A percentile compares a stretch with the other conserved stretches of the same genome.
These are phyloP conservation scores for Chaetodon trifascialis DNA, from an alignment of 2,113 vertebrate genomes.

Conservation along the genomic window DNA sequence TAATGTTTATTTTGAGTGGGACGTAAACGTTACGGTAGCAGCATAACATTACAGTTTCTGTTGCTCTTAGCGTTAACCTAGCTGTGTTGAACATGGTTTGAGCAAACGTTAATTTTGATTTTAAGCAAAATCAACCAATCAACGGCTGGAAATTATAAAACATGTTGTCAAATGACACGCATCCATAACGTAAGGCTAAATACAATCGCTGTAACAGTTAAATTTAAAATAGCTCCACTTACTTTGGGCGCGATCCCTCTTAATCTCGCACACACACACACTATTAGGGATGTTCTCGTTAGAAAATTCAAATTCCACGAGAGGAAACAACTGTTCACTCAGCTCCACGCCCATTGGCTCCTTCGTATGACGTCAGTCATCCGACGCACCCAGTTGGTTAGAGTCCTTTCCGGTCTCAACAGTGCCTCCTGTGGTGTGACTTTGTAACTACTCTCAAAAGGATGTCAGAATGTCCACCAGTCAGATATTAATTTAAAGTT, in stretches of 20 bases:
- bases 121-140: neutral
- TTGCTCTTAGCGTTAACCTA: neutral
- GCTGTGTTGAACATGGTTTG: neutral
- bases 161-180: neutral
- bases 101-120: neutral
- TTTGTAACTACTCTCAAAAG: neutral
- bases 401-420: fast-evolving
- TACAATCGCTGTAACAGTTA: too few species aligned
- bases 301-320: constrained; percentile 76
- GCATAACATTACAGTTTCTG: neutral
- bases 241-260: constrained; percentile 74
- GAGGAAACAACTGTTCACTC: constrained; percentile 9
- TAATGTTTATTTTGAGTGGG: neutral
- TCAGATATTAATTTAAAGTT: too few species aligned
- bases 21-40: neutral
- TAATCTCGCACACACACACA: neutral
- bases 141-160: too few species aligned
- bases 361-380: neutral
- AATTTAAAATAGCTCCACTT: constrained; percentile 12
- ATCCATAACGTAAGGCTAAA: neutral
- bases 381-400: constrained; percentile 53
- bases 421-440: constrained; percentile 12
- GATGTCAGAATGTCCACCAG: neutral
- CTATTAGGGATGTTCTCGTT: constrained; percentile 22
- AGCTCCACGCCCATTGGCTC: constrained; percentile 66